phyloP scores from a whole-genome alignment of 2,888 invertebrate genomes.

The Diaperis boleti region DNA sequence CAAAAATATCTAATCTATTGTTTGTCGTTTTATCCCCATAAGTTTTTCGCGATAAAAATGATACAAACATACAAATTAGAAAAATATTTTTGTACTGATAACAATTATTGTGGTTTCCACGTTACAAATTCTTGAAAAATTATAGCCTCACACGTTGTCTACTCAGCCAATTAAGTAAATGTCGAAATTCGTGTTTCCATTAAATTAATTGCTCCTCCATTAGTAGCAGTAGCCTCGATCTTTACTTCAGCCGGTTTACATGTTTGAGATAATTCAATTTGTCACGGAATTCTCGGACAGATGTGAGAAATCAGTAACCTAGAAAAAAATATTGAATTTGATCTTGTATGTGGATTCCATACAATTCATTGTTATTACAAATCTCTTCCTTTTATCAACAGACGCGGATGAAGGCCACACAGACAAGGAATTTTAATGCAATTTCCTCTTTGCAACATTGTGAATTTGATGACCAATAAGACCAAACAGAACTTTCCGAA shows the following conservation, averaged over 20 bases:
- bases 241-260: background rate
- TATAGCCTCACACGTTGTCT: background rate
- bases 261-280: conserved; percentile 6
- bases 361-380: too few species aligned
- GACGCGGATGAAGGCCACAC: background rate
- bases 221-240: conserved; percentile 4
- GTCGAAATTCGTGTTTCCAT: conserved; percentile 3
- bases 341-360: too few species aligned
- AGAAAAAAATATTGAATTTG: background rate
- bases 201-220: conserved; percentile 2
- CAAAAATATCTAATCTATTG: too few species aligned
- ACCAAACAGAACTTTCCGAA: too few species aligned
- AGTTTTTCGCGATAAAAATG: too few species aligned
- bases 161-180: conserved; percentile 1
- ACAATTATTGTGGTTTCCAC: background rate
- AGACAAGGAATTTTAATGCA: background rate
- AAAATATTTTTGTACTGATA: background rate
- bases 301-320: background rate
- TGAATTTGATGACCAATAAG: too few species aligned
- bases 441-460: too few species aligned
- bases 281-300: background rate
- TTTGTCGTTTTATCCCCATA: too few species aligned
- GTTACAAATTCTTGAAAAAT: background rate
- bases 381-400: background rate
- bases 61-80: background rate